Conservation (phyloP, 2,888 invertebrate species). For the Macrophya annulata region DNA sequence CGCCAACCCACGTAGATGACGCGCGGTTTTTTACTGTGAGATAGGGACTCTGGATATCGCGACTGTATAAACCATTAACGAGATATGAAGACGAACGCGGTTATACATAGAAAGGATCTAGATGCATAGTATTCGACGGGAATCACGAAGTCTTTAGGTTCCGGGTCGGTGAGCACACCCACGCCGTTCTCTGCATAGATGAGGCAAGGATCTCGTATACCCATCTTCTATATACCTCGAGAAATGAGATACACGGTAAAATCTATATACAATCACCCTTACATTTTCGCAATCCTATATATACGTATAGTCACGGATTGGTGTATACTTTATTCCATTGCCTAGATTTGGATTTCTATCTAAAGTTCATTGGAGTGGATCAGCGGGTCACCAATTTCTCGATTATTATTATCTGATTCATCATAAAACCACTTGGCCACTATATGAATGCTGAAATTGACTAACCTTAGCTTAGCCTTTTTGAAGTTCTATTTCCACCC, state of each 20-base stretch:
- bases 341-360: neutral
- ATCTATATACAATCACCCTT: constrained; percentile 10
- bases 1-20: constrained; percentile 30
- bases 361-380: neutral
- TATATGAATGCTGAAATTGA: neutral
- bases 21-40: constrained; percentile 21
- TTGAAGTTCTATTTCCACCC: neutral
- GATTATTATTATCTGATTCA: neutral
- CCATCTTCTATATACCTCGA: constrained; percentile 13
- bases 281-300: neutral
- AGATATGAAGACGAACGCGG: constrained; percentile 51
- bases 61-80: constrained; percentile 50
- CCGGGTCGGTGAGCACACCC: constrained; percentile 54
- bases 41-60: constrained; percentile 19
- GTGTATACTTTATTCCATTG: neutral
- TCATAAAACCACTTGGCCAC: neutral
- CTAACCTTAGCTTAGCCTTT: neutral
- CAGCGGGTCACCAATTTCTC: neutral
- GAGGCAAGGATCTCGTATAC: neutral
- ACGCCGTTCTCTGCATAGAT: constrained; percentile 38
- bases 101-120: constrained; percentile 43
- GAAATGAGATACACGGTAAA: neutral
- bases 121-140: constrained; percentile 35
- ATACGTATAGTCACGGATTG: neutral
- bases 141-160: constrained; percentile 31